These are phyloP conservation scores for Gorsachius magnificus DNA, from an alignment of 2,797 vertebrate genomes.

Conservation along the genomic window DNA sequence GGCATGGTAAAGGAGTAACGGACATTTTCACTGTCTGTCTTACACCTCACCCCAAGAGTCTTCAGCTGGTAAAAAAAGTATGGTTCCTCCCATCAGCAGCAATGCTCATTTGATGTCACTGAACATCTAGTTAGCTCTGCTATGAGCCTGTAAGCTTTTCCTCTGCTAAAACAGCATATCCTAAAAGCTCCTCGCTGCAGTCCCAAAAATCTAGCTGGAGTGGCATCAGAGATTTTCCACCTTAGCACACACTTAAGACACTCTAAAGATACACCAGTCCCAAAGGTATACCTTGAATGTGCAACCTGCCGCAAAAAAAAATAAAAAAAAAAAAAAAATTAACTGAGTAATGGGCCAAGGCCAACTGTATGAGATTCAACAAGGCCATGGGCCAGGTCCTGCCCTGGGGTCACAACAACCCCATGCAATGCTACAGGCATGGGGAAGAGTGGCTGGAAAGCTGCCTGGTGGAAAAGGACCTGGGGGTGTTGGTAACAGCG, in stretches of 20 bases:
- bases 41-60: background rate
- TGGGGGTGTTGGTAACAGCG: too few relatives aligned
- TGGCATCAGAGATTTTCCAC: background rate
- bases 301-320: background rate
- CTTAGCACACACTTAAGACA: background rate
- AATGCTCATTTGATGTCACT: fast-evolving
- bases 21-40: background rate
- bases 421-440: too few relatives aligned
- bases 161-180: background rate
- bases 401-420: too few relatives aligned
- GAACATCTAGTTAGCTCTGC: background rate
- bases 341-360: background rate
- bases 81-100: background rate
- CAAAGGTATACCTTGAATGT: background rate
- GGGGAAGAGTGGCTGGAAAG: too few relatives aligned
- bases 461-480: too few relatives aligned
- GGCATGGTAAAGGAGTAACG: fast-evolving
- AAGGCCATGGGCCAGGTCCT: too few relatives aligned
- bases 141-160: background rate
- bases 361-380: too few relatives aligned
- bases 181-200: background rate
- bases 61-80: background rate
- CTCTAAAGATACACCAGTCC: background rate
- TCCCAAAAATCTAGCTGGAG: background rate
- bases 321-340: too few relatives aligned